Percentiles rank a stretch among this genome's conserved stretches.
These are phyloP conservation scores for Rhea americana DNA, from an alignment of 2,113 vertebrate genomes.

Conservation along the genomic window DNA sequence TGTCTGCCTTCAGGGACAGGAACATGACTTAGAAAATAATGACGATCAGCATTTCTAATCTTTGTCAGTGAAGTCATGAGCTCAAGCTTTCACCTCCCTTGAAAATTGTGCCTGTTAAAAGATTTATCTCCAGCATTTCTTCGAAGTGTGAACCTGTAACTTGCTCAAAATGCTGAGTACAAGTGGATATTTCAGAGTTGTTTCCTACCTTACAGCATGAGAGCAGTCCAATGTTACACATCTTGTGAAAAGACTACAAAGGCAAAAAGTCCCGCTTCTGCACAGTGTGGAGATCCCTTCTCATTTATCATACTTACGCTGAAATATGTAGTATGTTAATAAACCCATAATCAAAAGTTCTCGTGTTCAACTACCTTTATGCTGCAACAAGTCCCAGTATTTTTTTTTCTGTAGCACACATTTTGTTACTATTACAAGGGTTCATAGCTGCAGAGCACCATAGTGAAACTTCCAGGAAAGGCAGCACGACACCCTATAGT, in stretches of 20 bases:
- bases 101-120: background rate
- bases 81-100: background rate
- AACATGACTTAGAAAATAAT: background rate
- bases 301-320: background rate
- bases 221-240: fast-evolving
- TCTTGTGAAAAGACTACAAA: background rate
- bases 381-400: background rate
- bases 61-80: background rate
- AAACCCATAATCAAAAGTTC: fast-evolving
- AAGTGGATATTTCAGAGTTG: fast-evolving
- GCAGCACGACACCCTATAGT: too few relatives aligned
- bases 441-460: background rate
- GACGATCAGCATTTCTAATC: fast-evolving
- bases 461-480: fast-evolving
- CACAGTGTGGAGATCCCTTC: fast-evolving
- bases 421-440: background rate
- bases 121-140: background rate
- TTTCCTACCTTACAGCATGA: fast-evolving
- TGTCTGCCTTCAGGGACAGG: too few relatives aligned
- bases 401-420: background rate
- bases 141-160: fast-evolving
- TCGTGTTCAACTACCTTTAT: background rate
- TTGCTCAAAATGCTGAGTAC: too few relatives aligned
- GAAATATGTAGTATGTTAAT: background rate
- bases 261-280: background rate